Base-by-base conservation (phyloP, 1,140 invertebrate species). In the Diorhabda carinulata region DNA sequence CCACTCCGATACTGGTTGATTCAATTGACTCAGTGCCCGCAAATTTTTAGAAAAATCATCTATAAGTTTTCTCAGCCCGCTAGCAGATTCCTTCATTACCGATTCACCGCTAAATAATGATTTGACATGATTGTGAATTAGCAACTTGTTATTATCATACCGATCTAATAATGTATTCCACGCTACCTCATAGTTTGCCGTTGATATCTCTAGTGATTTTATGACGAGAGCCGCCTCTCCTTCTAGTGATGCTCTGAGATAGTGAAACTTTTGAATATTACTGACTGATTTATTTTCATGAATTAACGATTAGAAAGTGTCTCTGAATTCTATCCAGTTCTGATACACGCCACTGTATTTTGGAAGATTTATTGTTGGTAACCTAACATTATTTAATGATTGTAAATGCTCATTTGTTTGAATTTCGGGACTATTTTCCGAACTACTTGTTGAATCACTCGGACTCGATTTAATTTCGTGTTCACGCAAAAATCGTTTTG, bases 41-140 rank as follows among this genome's bases (percentile, higher is more conserved):
- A 74, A 8, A 66, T 77, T 69, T 56, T 66, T 77, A 10, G 61
- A 42, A 41, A 76, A 44, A 56, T 72, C 56, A 59, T 76, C 77
- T 25, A 73, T 45, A 1, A 76, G 59, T n/a, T 64, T 52, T 10
- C 73, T 65, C 25, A 77, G 43, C 9, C 67, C 58, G 25, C 43
- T 25, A 58, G 40, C 41, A n/a, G 66, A 69, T 69, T 78, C 69
- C 44, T 70, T 72, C n/a, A 25, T 43, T 60, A 72, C n/a, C 25
- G 52, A 40, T 56, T 59, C 7, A 43, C 43, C 5, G 9, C 52
- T 58, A 25, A 70, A 65, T 42, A 70, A 43, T 5, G 66, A 57
- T 43, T 70, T 66, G 25, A 73, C 45, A 44, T 70, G 65, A 10
- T 47, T 64, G 40, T 66, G 61, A 59, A 68, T 62, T 56, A 72